These are phyloP conservation scores for Ctenosaura bakeri DNA, from an alignment of 2,797 vertebrate genomes.

Conservation along the genomic window DNA sequence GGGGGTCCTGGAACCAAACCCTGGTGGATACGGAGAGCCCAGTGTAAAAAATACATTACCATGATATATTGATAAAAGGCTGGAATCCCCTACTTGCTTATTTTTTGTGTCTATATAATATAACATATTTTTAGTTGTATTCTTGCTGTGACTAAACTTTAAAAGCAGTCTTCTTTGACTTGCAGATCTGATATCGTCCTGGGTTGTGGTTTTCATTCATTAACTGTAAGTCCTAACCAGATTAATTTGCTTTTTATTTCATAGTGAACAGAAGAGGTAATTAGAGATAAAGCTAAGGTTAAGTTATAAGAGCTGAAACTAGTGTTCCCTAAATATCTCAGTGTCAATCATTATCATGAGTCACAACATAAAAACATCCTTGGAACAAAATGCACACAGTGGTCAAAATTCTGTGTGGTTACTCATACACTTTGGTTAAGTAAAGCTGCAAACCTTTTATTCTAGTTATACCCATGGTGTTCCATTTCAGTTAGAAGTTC, in stretches of 20 bases:
- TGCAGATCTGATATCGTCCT: too few relatives aligned
- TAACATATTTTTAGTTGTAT: background rate
- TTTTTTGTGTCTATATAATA: background rate
- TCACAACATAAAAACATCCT: conserved; percentile 32
- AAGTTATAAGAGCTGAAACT: conserved; percentile 25
- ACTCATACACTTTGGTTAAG: background rate
- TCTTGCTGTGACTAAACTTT: background rate
- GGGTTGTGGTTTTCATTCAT: background rate
- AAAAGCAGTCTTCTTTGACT: too few relatives aligned
- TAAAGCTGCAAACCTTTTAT: conserved; percentile 2
- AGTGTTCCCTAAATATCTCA: background rate
- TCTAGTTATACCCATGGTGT: background rate
- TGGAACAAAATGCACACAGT: background rate
- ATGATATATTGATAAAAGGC: background rate
- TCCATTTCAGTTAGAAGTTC: conserved; percentile 23
- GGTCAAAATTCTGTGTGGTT: conserved; percentile 34
- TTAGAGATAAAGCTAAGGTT: conserved; percentile 27
- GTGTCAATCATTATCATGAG: background rate
- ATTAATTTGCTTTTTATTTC: conserved; percentile 20
- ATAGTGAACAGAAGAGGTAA: background rate
- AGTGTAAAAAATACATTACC: background rate
- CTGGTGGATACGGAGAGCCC: too few relatives aligned
- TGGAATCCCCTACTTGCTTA: background rate
- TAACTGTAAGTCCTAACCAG: background rate
- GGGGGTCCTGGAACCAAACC: too few relatives aligned